Base-by-base conservation (phyloP, 2,888 invertebrate species). In the Icerya purchasi region DNA sequence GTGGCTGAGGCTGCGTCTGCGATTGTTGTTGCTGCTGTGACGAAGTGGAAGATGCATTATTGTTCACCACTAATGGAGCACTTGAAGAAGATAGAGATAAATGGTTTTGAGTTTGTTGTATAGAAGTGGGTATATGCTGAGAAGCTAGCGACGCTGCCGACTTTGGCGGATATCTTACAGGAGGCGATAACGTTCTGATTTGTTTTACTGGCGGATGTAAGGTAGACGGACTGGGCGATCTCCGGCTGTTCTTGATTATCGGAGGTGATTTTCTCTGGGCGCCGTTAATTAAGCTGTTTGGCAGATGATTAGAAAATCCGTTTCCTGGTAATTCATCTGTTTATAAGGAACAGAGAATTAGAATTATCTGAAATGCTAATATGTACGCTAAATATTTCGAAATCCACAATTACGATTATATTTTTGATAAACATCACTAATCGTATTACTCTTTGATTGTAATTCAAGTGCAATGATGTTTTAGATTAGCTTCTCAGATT, bases 281-380 rank as follows among this genome's bases (percentile, higher is more conserved):
- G 14, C 36, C 36, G 36, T 36, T 36, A 14, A 36, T 14, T 14
- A 36, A 8, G 14, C 36, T 14, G 36, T 5, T 36, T 14, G 36
- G 36, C 36, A 36, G 14, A 14, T 36, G 36, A 36, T 36, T 36
- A 5, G 36, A 36, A 36, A n/a, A n/a, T n/a, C n/a, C n/a, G n/a
- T 36, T 36, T 36, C 36, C n/a, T n/a, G 52, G 52, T n/a, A 52
- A 20, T 20, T n/a, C 52, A n/a, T n/a, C 52, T 52, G n/a, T 5
- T 52, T 10, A 20, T 20, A 20, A 20, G 8, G 49, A 49, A 49
- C 49, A 14, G 49, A 49, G 49, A 14, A 49, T 49, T 49, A 14
- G 49, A 14, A 49, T 49, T 49, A 14, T 14, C 14, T 8, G 57
- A 61, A 53, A 59, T 58, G 61, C 54, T 14, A 14, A 14, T 49